Evolutionary conservation across 2,113 vertebrate species (phyloP).

Genomic region (Pelobates fuscus): DNA sequence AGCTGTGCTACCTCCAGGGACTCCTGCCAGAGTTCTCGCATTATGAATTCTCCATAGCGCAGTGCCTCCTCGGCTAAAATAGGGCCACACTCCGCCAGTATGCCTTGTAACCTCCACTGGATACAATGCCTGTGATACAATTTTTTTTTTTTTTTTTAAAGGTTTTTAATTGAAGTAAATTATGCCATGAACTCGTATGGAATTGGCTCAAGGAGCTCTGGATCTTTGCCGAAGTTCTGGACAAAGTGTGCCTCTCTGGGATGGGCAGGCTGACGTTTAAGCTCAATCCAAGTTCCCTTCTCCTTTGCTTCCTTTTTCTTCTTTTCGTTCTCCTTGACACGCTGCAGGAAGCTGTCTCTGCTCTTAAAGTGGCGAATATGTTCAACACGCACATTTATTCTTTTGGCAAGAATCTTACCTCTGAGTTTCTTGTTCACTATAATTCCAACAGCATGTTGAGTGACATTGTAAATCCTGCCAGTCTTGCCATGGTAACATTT

Average conservation of each 20-base stretch:
- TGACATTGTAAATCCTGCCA: conserved; percentile 94
- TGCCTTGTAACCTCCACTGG: too few species aligned
- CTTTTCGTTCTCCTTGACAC: conserved; percentile 90
- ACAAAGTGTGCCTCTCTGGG: conserved; percentile 94
- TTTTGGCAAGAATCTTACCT: conserved; percentile 97
- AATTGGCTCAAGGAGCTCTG: conserved; percentile 83
- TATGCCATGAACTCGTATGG: conserved; percentile 88
- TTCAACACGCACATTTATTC: conserved; percentile 97
- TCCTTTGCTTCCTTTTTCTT: conserved; percentile 92
- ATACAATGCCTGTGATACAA: too few species aligned
- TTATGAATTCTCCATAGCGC: too few species aligned
- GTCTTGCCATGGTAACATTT: conserved; percentile 99
- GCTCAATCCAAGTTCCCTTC: conserved; percentile 89
- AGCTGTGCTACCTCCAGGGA: too few species aligned
- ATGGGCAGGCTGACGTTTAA: conserved; percentile 94
- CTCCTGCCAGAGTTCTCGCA: too few species aligned
- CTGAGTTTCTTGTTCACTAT: conserved; percentile 98
- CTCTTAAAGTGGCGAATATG: conserved; percentile 99
- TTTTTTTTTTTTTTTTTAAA: too few species aligned
- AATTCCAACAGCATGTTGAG: conserved; percentile 95
- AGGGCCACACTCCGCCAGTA: too few species aligned
- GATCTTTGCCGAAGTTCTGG: conserved; percentile 89
- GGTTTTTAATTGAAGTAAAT: conserved; percentile 44
- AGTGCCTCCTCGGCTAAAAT: too few species aligned
- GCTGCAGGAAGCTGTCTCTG: conserved; percentile 95